phyloP scores from a whole-genome alignment of 2,888 invertebrate species.

The Drosophila birchii region DNA sequence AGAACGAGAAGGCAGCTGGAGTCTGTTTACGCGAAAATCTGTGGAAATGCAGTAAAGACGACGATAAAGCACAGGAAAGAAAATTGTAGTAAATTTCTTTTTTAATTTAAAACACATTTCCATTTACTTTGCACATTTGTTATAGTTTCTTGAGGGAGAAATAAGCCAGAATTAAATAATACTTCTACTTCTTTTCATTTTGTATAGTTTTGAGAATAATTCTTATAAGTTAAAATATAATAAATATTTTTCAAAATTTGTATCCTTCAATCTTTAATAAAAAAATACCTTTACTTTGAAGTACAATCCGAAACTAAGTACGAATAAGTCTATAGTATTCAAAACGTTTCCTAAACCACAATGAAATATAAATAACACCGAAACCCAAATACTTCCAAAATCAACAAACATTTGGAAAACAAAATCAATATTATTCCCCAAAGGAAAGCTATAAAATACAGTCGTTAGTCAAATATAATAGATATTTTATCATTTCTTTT shows the following conservation, averaged over 20 bases:
- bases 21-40: constrained; percentile 8
- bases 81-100: neutral
- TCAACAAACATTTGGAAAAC: neutral
- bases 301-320: neutral
- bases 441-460: neutral
- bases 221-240: no score
- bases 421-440: constrained; percentile 3
- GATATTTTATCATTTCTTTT: neutral
- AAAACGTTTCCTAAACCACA: neutral
- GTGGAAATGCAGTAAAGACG: constrained; percentile 1
- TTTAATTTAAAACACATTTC: neutral
- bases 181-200: no score
- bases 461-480: constrained; percentile 2
- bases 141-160: neutral
- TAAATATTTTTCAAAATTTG: no score
- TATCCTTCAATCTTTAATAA: neutral
- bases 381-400: neutral
- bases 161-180: neutral
- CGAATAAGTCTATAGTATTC: neutral
- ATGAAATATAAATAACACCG: neutral
- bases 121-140: constrained; percentile 2
- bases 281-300: neutral
- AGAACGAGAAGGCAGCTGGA: constrained; percentile 10
- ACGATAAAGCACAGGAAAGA: neutral
- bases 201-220: no score